phyloP scores from a whole-genome alignment of 1,140 invertebrate species.

The Atopsyche davidsoni region DNA sequence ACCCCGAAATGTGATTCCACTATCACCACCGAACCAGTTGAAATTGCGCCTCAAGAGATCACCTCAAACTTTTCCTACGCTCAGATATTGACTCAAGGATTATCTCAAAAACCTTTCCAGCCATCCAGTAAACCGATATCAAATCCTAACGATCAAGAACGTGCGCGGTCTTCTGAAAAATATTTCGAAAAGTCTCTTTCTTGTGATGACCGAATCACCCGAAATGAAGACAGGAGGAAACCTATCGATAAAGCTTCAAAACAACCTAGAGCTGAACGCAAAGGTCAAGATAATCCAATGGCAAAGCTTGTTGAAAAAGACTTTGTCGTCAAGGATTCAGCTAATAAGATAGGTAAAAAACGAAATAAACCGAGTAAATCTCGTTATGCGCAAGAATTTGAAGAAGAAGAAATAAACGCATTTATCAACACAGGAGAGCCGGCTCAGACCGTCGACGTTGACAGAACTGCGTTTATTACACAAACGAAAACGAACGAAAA shows the following conservation, averaged over 20 bases:
- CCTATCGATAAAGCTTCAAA: slow-evolving; percentile 27
- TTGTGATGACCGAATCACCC: slow-evolving; percentile 34
- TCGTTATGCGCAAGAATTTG: slow-evolving; percentile 4
- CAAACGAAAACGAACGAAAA: slow-evolving; percentile 8
- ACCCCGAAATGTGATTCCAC: too few species aligned
- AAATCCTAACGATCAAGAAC: background rate
- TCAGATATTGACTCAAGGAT: slow-evolving; percentile 64
- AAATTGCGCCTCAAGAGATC: slow-evolving; percentile 27
- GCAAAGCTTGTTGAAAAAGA: slow-evolving; percentile 14
- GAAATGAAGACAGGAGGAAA: slow-evolving; percentile 27
- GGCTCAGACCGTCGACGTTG: slow-evolving; percentile 14
- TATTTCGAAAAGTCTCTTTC: slow-evolving; percentile 33
- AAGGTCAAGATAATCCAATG: slow-evolving; percentile 7
- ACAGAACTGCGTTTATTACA: slow-evolving; percentile 6
- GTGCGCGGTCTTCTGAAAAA: background rate
- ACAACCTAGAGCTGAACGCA: slow-evolving; percentile 19
- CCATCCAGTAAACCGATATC: slow-evolving; percentile 46
- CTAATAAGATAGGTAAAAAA: slow-evolving; percentile 24
- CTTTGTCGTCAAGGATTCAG: slow-evolving; percentile 13
- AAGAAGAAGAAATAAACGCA: slow-evolving; percentile 11
- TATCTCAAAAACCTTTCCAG: slow-evolving; percentile 48
- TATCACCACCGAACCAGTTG: background rate
- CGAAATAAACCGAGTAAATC: slow-evolving; percentile 26
- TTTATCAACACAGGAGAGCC: slow-evolving; percentile 22
- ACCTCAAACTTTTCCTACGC: slow-evolving; percentile 59